A percentile compares a stretch with the other conserved stretches of the same genome.
phyloP scores from a whole-genome alignment of 2,113 vertebrate species.

The Erinaceus europaeus region DNA sequence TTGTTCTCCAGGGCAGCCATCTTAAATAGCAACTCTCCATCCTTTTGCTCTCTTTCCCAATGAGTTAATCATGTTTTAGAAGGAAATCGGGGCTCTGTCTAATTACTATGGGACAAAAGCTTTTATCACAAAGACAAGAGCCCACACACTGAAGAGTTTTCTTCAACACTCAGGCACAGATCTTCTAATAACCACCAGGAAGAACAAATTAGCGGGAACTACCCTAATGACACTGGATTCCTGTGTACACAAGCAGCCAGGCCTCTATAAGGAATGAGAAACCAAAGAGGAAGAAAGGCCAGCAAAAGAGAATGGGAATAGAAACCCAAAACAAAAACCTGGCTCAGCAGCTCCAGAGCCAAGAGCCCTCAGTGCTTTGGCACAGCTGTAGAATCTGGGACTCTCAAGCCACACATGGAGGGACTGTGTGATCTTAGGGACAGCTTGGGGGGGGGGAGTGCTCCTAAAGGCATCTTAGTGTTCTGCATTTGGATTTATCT shows the following conservation, averaged over 20 bases:
- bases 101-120: slow-evolving; percentile 61
- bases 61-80: slow-evolving; percentile 59
- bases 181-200: slow-evolving; percentile 74
- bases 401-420: neutral
- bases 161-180: slow-evolving; percentile 34
- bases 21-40: slow-evolving; percentile 50
- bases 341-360: slow-evolving; percentile 18
- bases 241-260: slow-evolving; percentile 53
- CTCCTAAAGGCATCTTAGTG: slow-evolving; percentile 20
- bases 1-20: slow-evolving; percentile 38
- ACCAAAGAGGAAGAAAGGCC: slow-evolving; percentile 63
- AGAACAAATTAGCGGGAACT: slow-evolving; percentile 41
- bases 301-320: slow-evolving; percentile 61
- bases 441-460: neutral
- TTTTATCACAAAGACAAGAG: slow-evolving; percentile 60
- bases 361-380: neutral
- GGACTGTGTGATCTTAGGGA: neutral
- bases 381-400: slow-evolving; percentile 4
- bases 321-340: slow-evolving; percentile 44
- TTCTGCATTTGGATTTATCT: slow-evolving; percentile 51
- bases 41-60: slow-evolving; percentile 4
- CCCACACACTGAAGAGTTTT: neutral
- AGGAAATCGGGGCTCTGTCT: slow-evolving; percentile 50
- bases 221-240: slow-evolving; percentile 62
- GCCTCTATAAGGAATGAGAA: slow-evolving; percentile 65